Base-by-base conservation (phyloP, 2,888 invertebrate species). In the Dichetophora obliterata region DNA sequence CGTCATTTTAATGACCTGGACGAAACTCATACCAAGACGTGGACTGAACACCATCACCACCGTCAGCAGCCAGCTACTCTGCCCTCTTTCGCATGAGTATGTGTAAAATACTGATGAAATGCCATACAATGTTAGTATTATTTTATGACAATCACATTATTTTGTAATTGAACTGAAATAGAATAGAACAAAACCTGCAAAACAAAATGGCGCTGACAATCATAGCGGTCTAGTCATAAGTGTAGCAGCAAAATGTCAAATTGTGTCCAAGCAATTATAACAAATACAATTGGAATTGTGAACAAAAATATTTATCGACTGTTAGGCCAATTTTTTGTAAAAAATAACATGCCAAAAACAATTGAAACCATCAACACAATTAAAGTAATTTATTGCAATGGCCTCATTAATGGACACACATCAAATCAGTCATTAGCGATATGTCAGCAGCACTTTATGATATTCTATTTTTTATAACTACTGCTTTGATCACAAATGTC, bases 391-490 rank as follows among this genome's bases (percentile, higher is more conserved):
- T 72, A 80, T 78, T 81, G 79, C 78, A 82, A 80, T 82, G 79
- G 79, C 75, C 57, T 78, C 73, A 80, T 78, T 81, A 81, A 82
- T 82, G 83, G 82, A 83, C 83, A 81, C 82, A 83, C 82, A 82
- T 84, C 84, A 84, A 82, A 82, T 81, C 83, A 81, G 80, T 82
- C 81, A 83, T 84, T 83, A 84, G 82, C 79, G 81, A 82, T 78
- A 81, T 83, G 83, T 82, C 83, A 83, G 76, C 78, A 81, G 79
- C 82, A 83, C 19, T 19, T 34, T 34, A n/a, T 57, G 57, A 22
- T 8, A 24, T 3, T 22, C 57, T 3, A 24, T 57, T 11, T 22
- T 57, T 19, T 22, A 19, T 11, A 57, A 24, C 57, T 24, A 6
- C 14, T 22, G 22, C 57, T 57, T 22, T 24, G 22, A 57, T 22